Conservation (phyloP, 2,888 invertebrate species). For the Cyclophora punctaria region DNA sequence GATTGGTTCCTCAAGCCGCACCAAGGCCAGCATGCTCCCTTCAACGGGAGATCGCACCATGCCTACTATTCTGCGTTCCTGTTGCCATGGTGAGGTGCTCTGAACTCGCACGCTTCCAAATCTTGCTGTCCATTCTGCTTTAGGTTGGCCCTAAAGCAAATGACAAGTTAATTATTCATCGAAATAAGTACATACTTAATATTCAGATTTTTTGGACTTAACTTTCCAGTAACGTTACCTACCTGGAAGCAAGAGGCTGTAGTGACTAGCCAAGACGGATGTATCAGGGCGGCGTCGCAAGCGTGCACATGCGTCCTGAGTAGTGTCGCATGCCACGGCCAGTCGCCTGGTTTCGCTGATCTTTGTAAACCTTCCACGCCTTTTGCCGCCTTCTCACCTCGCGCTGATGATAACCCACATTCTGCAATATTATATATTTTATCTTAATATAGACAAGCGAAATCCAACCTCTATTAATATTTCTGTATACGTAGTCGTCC, state of each 20-base stretch:
- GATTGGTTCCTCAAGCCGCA: conserved; percentile 85
- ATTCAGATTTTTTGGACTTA: not conserved
- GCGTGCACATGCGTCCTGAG: conserved; percentile 89
- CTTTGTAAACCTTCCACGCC: conserved; percentile 78
- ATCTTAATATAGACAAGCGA: too few species aligned
- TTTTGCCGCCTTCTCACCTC: conserved; percentile 56
- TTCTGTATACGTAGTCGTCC: too few species aligned
- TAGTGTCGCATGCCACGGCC: conserved; percentile 94
- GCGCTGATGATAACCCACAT: conserved; percentile 81
- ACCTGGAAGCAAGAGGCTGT: conserved; percentile 90
- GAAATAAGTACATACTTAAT: not conserved
- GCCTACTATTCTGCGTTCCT: conserved; percentile 86
- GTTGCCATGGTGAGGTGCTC: conserved; percentile 90
- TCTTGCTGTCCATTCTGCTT: conserved; percentile 89
- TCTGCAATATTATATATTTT: conserved; percentile 46
- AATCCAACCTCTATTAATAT: too few species aligned
- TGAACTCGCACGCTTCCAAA: conserved; percentile 85
- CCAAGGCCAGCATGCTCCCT: conserved; percentile 88
- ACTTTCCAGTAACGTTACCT: not conserved
- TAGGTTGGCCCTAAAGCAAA: conserved; percentile 80
- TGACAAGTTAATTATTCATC: not conserved
- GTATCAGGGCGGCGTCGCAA: conserved; percentile 90
- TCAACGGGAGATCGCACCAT: conserved; percentile 93
- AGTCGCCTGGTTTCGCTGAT: conserved; percentile 86
- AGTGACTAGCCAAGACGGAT: conserved; percentile 88